Evolutionary conservation across 2,113 vertebrate genomes (phyloP).

Genomic region (Sorex araneus): DNA sequence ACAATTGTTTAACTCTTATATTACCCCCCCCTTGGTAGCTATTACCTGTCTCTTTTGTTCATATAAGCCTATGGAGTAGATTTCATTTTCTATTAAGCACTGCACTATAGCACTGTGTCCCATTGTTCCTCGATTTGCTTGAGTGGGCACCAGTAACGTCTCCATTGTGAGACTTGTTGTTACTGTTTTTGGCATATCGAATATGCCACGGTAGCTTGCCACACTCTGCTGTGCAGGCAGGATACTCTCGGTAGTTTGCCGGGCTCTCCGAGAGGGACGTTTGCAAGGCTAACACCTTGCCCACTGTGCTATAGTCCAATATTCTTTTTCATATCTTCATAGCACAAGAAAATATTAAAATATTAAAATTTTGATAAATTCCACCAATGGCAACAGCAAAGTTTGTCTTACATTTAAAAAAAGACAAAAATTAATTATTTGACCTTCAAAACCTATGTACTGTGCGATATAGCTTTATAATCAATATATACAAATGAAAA

Average conservation of each 20-base stretch:
- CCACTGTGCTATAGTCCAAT: too few relatives aligned
- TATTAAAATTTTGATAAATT: slow-evolving; percentile 45
- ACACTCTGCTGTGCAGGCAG: too few relatives aligned
- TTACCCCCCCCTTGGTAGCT: not conserved
- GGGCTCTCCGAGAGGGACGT: too few relatives aligned
- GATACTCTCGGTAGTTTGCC: too few relatives aligned
- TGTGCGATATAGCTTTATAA: not conserved
- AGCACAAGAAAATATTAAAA: slow-evolving; percentile 55
- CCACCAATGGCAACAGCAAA: not conserved
- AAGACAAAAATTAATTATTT: not conserved
- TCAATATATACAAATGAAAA: not conserved
- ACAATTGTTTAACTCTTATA: not conserved
- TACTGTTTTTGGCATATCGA: too few relatives aligned
- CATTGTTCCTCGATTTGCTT: too few relatives aligned
- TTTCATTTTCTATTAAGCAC: not conserved
- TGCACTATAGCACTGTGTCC: too few relatives aligned
- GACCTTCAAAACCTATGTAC: not conserved
- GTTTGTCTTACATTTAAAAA: not conserved
- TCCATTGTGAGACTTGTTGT: too few relatives aligned
- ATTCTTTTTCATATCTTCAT: not conserved
- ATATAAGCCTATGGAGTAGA: not conserved
- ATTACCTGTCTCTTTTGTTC: not conserved
- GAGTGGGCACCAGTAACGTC: too few relatives aligned
- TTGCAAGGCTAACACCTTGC: too few relatives aligned
- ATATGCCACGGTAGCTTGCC: too few relatives aligned